Percentiles rank a stretch among this genome's conserved stretches.
These are phyloP conservation scores for Pseudochirops cupreus DNA, from an alignment of 2,797 vertebrate genomes.

Conservation along the genomic window DNA sequence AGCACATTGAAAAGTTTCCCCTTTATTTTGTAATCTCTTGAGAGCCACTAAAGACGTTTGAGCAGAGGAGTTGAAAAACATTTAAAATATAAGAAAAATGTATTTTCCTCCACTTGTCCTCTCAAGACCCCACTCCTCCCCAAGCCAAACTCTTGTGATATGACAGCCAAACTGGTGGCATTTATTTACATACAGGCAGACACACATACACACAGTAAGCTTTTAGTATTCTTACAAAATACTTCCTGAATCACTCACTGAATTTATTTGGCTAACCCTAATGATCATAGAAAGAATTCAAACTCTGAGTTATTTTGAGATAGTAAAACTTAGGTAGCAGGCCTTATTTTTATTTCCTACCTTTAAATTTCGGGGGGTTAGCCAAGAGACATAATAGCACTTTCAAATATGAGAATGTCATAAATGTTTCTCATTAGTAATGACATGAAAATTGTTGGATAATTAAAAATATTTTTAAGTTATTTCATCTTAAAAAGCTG, in stretches of 20 bases:
- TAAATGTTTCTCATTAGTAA: conserved; percentile 20
- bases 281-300: conserved; percentile 15
- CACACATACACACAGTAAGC: not conserved
- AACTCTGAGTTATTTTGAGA: conserved; percentile 20
- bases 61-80: not conserved
- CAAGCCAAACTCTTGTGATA: not conserved
- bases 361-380: conserved; percentile 47
- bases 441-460: conserved; percentile 21
- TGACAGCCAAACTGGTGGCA: not conserved
- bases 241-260: not conserved
- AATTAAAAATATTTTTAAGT: conserved; percentile 41
- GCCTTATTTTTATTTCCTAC: conserved; percentile 35
- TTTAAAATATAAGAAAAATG: not conserved
- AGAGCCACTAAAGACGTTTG: not conserved
- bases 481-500: conserved; percentile 54
- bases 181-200: not conserved
- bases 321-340: not conserved
- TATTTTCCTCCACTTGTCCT: not conserved
- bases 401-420: conserved; percentile 24
- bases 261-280: conserved; percentile 27
- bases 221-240: not conserved
- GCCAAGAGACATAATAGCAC: conserved; percentile 18
- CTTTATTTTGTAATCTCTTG: not conserved
- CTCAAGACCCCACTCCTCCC: not conserved
- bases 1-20: not conserved